Percentiles rank a stretch among this genome's conserved stretches.
Evolutionary conservation across 1,140 invertebrate genomes (phyloP).

Genomic region (Caenorhabditis remanei): DNA sequence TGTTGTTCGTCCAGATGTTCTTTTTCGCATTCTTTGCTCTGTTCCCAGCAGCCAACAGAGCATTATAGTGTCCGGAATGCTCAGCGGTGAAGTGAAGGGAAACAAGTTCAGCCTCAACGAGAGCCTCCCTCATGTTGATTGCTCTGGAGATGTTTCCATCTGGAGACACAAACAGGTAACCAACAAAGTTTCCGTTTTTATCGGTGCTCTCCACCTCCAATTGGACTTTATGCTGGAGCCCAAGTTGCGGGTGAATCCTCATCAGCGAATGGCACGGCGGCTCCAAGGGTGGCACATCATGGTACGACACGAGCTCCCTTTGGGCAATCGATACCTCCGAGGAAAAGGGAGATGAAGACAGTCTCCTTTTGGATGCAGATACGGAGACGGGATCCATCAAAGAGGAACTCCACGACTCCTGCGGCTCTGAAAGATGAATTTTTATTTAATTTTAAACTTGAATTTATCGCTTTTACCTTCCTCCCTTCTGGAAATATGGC

Average conservation of each 20-base stretch:
- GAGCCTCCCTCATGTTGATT: conserved; percentile 71
- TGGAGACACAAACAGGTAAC: conserved; percentile 89
- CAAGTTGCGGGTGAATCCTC: conserved; percentile 93
- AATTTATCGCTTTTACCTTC: conserved; percentile 47
- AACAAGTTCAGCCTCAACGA: conserved; percentile 90
- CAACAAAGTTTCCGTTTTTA: conserved; percentile 91
- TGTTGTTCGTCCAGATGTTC: conserved; percentile 83
- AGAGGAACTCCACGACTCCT: conserved; percentile 93
- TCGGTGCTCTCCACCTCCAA: conserved; percentile 95
- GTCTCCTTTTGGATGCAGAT: conserved; percentile 94
- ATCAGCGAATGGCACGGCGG: conserved; percentile 90
- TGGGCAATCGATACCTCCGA: conserved; percentile 89
- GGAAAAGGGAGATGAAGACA: conserved; percentile 91
- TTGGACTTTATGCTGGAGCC: conserved; percentile 91
- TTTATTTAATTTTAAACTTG: not conserved
- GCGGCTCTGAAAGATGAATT: conserved; percentile 83
- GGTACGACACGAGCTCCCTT: conserved; percentile 85
- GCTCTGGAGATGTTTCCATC: conserved; percentile 63
- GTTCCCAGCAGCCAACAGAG: conserved; percentile 89
- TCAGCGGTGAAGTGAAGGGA: conserved; percentile 93
- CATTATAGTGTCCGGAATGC: conserved; percentile 84
- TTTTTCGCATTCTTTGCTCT: conserved; percentile 84
- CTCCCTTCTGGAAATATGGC: conserved; percentile 86
- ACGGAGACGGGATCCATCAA: conserved; percentile 90
- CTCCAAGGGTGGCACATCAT: conserved; percentile 82